These are phyloP conservation scores for Agrochola litura DNA, from an alignment of 2,888 invertebrate species.

Conservation along the genomic window DNA sequence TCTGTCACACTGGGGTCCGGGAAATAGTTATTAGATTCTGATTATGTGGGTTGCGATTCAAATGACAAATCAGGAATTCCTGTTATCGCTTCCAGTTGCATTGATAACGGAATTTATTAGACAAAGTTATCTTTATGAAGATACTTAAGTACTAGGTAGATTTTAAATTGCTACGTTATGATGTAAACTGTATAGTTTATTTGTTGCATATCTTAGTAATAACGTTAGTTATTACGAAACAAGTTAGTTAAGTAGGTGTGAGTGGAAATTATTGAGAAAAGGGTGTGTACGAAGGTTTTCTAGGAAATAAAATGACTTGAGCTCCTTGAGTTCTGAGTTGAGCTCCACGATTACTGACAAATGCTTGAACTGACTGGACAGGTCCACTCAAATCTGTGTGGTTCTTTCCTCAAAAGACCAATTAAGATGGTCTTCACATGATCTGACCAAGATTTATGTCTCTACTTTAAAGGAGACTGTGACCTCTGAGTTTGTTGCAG, in stretches of 20 bases:
- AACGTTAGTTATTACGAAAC: constrained; percentile 3
- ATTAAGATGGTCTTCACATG: no score
- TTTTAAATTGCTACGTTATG: constrained; percentile 17
- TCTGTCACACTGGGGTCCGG: background rate
- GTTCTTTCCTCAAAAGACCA: no score
- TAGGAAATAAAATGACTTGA: background rate
- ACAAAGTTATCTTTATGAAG: constrained; percentile 15
- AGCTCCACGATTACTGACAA: no score
- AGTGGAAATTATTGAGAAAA: background rate
- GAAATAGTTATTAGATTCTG: constrained; percentile 24
- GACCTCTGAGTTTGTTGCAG: no score
- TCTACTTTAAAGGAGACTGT: no score
- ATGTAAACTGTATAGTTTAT: constrained; percentile 13
- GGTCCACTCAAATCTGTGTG: no score
- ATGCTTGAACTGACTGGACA: no score
- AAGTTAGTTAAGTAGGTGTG: background rate
- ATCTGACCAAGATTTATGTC: no score
- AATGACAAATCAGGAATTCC: constrained; percentile 25
- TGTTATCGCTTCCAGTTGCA: constrained; percentile 31
- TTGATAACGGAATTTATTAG: constrained; percentile 43
- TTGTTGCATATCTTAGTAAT: background rate
- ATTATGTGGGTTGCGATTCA: constrained; percentile 8
- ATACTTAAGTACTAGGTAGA: background rate
- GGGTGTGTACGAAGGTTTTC: background rate
- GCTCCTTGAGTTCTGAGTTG: no score